These are phyloP conservation scores for Microplitis demolitor DNA, from an alignment of 1,140 invertebrate genomes.

Conservation along the genomic window DNA sequence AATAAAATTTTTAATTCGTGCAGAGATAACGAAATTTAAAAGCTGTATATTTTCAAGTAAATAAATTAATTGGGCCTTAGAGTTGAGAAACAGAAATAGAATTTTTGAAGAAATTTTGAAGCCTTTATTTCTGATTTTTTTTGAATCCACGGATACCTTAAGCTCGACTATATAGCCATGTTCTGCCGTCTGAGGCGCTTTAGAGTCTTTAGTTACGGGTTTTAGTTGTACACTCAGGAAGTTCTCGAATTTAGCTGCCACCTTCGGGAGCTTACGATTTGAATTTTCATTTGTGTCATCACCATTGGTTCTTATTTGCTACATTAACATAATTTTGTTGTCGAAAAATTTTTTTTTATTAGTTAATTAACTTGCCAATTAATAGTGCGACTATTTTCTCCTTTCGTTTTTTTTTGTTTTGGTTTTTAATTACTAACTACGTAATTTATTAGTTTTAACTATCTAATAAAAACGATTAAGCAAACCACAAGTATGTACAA, in stretches of 20 bases:
- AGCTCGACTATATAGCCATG: slow-evolving; percentile 49
- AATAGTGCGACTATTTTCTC: neutral
- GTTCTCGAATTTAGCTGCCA: slow-evolving; percentile 63
- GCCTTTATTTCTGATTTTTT: slow-evolving; percentile 26
- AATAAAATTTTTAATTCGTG: no score
- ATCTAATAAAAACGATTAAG: neutral
- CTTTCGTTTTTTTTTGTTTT: neutral
- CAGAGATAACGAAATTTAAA: no score
- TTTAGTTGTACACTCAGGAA: slow-evolving; percentile 68
- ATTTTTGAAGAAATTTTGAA: slow-evolving; percentile 20
- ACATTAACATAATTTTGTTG: slow-evolving; percentile 39
- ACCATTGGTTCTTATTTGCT: slow-evolving; percentile 49
- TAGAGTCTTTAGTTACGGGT: slow-evolving; percentile 62
- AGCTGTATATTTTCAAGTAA: no score
- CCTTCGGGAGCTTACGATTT: slow-evolving; percentile 63
- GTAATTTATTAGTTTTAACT: neutral
- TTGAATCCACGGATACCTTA: slow-evolving; percentile 48
- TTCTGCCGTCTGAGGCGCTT: slow-evolving; percentile 57
- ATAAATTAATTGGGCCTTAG: no score
- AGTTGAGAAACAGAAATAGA: neutral
- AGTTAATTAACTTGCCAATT: neutral
- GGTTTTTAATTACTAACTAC: neutral
- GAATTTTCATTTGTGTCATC: slow-evolving; percentile 52
- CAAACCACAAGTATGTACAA: neutral
- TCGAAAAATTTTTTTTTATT: neutral